phyloP scores from a whole-genome alignment of 2,888 invertebrate species.

The Meloe dianella region DNA sequence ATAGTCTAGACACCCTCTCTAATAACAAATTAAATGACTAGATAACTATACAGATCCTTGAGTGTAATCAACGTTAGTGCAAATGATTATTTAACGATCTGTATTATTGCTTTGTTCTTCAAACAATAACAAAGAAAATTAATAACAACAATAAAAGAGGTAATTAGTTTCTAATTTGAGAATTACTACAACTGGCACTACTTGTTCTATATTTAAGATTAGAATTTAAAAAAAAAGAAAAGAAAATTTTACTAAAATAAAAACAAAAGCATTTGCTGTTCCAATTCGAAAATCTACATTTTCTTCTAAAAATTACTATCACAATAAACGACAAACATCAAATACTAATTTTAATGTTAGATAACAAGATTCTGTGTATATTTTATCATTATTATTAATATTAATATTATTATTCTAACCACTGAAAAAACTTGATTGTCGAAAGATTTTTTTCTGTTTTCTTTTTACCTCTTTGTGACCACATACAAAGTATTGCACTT shows the following conservation, averaged over 20 bases:
- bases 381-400: background rate
- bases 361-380: slow-evolving; percentile 43
- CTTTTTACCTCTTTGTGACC: slow-evolving; percentile 31
- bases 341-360: slow-evolving; percentile 41
- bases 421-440: slow-evolving; percentile 41
- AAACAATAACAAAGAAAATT: background rate
- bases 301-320: slow-evolving; percentile 50
- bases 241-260: background rate
- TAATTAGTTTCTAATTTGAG: slow-evolving; percentile 7
- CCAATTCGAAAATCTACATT: slow-evolving; percentile 26
- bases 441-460: slow-evolving; percentile 27
- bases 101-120: background rate
- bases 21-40: slow-evolving; percentile 7
- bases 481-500: slow-evolving; percentile 38
- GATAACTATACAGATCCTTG: background rate
- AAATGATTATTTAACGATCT: background rate
- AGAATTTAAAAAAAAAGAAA: background rate
- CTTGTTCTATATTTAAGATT: background rate
- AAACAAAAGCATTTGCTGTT: slow-evolving; percentile 16
- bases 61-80: background rate
- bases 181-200: slow-evolving; percentile 13
- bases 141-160: slow-evolving; percentile 5
- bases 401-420: slow-evolving; percentile 10
- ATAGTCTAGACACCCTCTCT: background rate
- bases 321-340: slow-evolving; percentile 53